Evolutionary conservation across 2,113 vertebrate species (phyloP), one percentile per base, ranked within the genome.

Genomic region (Equus przewalskii): DNA sequence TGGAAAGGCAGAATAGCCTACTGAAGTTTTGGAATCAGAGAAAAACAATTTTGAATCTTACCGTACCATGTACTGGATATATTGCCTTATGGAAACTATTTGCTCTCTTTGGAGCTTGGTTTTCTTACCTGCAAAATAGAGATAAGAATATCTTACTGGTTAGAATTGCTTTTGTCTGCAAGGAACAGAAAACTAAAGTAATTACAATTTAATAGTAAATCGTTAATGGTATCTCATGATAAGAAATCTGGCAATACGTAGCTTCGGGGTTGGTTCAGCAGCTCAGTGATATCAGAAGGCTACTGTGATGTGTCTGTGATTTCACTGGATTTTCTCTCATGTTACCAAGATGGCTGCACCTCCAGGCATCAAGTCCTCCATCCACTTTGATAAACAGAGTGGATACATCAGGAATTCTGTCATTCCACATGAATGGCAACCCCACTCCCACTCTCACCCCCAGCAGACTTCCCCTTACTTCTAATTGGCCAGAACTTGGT

Each of bases 141-240:
- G 41, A 49, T 85, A 73, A n/a, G 44, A 91, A 44, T 79, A 54
- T 44, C 65, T 9, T 56, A 14, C 21, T 80, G 1, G 4, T 19
- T 73, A 28, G 33, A 75, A 56, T 81, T 97, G 7, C 30, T 88
- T 86, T 73, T 51, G 62, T 9, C 41, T 92, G 3, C 4, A 82
- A 86, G 15, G 85, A 89, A 80, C 30, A 91, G 64, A 51, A 89
- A 54, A 78, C 2, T 78, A 58, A 96, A 92, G 22, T 87, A 33
- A 65, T 30, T 92, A 22, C 76, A 12, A 89, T 11, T 87, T 89
- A 64, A 56, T 83, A 30, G 54, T 75, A 86, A 73, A 54, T 54
- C 0, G 51, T 54, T 54, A 54, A 33, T 64, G 72, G 58, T 22
- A 65, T 82, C 15, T 58, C 14, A 65, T 51, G 82, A 60, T 21